Percentiles rank a stretch among this genome's conserved stretches.
Evolutionary conservation across 2,888 invertebrate species (phyloP).

Genomic region (Harmothoe impar): DNA sequence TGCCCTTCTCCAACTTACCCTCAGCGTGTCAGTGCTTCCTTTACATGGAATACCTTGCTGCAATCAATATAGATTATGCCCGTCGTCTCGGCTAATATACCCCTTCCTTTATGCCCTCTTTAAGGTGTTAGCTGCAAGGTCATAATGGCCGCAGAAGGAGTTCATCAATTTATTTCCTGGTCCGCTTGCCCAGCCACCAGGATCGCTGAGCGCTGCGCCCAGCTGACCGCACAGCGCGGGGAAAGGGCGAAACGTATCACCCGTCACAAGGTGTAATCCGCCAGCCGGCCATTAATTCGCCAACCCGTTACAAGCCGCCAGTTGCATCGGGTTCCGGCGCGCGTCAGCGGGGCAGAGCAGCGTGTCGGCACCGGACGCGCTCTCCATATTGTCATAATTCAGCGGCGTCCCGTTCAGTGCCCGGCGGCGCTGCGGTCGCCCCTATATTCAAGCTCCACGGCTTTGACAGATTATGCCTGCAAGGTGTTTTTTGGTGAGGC

Average conservation of each 20-base stretch:
- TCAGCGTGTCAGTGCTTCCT: neutral
- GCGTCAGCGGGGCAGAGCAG: neutral
- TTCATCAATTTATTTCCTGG: neutral
- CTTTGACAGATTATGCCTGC: conserved; percentile 1
- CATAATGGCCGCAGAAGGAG: neutral
- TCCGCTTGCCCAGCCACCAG: neutral
- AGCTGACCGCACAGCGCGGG: neutral
- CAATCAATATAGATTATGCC: too few species aligned
- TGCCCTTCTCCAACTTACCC: too few species aligned
- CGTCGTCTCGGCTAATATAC: too few species aligned
- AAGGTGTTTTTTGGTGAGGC: neutral
- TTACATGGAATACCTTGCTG: neutral
- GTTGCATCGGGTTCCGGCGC: conserved; percentile 23
- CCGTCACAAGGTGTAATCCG: neutral
- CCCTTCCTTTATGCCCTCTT: neutral
- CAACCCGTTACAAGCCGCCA: conserved; percentile 34
- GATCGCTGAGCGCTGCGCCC: neutral
- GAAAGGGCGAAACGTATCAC: conserved; percentile 9
- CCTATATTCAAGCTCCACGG: neutral
- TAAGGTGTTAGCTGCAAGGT: too few species aligned
- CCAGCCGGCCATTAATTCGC: conserved; percentile 13
- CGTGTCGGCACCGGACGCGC: neutral
- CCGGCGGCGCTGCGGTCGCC: neutral
- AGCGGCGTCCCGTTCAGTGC: neutral
- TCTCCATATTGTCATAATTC: conserved; percentile 42